A percentile compares a stretch with the other conserved stretches of the same genome.
These are phyloP conservation scores for Agrochola lychnidis DNA, from an alignment of 2,888 invertebrate species.

Conservation along the genomic window DNA sequence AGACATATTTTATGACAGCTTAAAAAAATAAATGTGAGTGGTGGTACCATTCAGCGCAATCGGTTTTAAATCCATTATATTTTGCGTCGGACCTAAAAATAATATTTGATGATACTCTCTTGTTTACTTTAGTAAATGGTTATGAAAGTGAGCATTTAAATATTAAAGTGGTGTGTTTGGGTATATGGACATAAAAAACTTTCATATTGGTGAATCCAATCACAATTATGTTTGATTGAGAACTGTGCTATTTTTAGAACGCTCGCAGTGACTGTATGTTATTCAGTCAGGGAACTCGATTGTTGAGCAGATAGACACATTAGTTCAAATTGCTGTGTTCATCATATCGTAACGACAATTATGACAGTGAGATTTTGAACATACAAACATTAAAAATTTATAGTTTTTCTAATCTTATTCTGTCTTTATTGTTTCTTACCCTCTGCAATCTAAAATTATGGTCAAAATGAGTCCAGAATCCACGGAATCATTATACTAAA, in stretches of 20 bases:
- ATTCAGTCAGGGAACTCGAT: too few species aligned
- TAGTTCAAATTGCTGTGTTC: background rate
- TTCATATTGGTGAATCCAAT: background rate
- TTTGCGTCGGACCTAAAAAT: slow-evolving; percentile 6
- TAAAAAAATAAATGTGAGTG: slow-evolving; percentile 25
- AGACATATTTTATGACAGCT: slow-evolving; percentile 36
- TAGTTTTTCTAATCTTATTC: too few species aligned
- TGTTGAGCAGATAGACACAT: background rate
- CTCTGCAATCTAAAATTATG: background rate
- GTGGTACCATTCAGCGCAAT: too few species aligned
- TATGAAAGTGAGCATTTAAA: slow-evolving; percentile 21
- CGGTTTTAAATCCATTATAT: background rate
- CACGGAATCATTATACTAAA: background rate
- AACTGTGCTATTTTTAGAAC: too few species aligned
- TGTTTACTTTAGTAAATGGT: slow-evolving; percentile 32
- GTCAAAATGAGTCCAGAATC: background rate
- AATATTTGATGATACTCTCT: slow-evolving; percentile 28
- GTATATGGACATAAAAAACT: background rate
- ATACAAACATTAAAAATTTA: background rate
- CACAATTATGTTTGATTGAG: background rate
- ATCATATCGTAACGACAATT: too few species aligned
- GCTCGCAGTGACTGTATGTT: fast-evolving
- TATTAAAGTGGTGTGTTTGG: slow-evolving; percentile 5
- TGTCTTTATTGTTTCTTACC: background rate
- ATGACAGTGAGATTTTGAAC: background rate